Conservation (phyloP, 2,113 vertebrate species). For the Eulemur rufifrons region DNA sequence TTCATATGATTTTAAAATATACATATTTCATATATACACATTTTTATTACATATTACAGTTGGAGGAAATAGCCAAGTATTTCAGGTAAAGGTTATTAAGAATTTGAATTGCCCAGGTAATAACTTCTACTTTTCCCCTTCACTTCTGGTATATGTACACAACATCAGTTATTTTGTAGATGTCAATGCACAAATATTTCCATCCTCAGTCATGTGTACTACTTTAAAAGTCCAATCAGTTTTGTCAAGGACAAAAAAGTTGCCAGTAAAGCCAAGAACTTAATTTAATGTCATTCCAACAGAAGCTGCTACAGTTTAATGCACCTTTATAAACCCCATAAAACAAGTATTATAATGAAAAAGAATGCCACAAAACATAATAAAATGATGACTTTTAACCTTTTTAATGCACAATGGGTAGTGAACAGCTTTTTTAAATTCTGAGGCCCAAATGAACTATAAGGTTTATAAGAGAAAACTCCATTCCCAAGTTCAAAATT, state of each 20-base stretch:
- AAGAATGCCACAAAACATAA: constrained; percentile 34
- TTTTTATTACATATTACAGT: too few species aligned
- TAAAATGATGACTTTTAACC: constrained; percentile 49
- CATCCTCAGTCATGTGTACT: neutral
- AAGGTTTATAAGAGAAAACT: constrained; percentile 54
- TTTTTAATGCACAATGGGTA: constrained; percentile 41
- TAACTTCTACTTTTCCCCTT: neutral
- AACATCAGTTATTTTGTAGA: neutral
- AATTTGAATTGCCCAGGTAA: neutral
- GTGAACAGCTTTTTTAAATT: constrained; percentile 45
- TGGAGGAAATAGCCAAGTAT: neutral
- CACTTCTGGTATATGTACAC: neutral
- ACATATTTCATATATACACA: neutral
- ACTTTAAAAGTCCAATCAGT: constrained; percentile 18
- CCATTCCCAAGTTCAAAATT: constrained; percentile 50
- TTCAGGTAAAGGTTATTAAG: neutral
- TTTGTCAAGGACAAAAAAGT: constrained; percentile 21
- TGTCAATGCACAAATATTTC: neutral
- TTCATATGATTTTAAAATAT: neutral
- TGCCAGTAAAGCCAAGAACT: neutral
- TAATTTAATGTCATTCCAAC: constrained; percentile 31
- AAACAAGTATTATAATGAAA: constrained; percentile 24
- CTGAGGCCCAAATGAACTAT: constrained; percentile 21
- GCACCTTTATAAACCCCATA: constrained; percentile 37
- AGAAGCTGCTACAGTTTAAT: constrained; percentile 46